These are phyloP conservation scores for Nibea coibor DNA, from an alignment of 2,113 vertebrate genomes.

Conservation along the genomic window DNA sequence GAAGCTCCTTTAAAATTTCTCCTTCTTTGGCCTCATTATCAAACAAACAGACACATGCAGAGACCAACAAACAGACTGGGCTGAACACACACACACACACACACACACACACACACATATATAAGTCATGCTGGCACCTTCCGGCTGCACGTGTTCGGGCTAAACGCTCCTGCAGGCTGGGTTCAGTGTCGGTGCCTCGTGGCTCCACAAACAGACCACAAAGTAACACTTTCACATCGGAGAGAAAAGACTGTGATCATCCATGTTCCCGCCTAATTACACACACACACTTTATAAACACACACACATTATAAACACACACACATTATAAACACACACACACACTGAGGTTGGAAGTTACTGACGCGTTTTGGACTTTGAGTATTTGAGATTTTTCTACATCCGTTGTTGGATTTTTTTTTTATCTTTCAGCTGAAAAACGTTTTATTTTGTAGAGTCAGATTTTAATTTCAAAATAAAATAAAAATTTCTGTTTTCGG, in stretches of 20 bases:
- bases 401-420: too few relatives aligned
- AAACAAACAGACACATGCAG: background rate
- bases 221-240: slow-evolving; percentile 34
- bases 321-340: background rate
- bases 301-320: slow-evolving; percentile 25
- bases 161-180: background rate
- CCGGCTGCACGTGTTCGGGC: background rate
- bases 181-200: slow-evolving; percentile 12
- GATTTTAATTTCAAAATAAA: background rate
- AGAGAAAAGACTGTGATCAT: slow-evolving; percentile 1
- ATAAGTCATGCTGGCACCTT: background rate
- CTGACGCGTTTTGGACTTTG: background rate
- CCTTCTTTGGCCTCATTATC: background rate
- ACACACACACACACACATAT: background rate
- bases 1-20: background rate
- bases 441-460: background rate
- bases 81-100: background rate
- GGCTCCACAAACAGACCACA: slow-evolving; percentile 47
- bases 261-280: slow-evolving; percentile 18
- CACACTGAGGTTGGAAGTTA: background rate
- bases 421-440: background rate
- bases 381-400: too few relatives aligned
- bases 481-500: background rate
- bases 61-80: background rate
- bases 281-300: background rate